Base-by-base conservation (phyloP, 2,113 vertebrate species). In the Campylorhamphus procurvoides region DNA sequence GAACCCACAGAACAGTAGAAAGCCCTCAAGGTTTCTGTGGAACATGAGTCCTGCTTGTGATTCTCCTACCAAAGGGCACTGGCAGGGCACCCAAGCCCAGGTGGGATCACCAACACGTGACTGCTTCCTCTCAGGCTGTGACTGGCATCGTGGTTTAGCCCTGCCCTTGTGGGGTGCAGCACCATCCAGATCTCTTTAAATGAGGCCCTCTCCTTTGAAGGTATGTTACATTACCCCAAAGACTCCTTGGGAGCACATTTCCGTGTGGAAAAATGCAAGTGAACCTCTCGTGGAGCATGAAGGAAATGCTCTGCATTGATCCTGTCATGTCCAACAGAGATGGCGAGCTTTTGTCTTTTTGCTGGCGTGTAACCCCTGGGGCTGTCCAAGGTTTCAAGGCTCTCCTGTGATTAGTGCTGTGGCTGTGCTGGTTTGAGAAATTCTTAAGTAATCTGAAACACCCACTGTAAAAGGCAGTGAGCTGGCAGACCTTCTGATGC, bases 41-140 rank as follows among this genome's bases (percentile, higher is more conserved):
- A 73, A 52, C 22, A 29, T 1, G 1, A 60, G 37, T 18, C 4
- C 4, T 12, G 20, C 22, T 39, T 42, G 29, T 52, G 53, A 16
- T 24, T 50, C 27, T 80, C 67, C 69, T 56, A 7, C 20, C 42
- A 14, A 24, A 64, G 46, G 12, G 44, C 44, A 46, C 39, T 42
- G 68, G 18, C 35, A 58, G 33, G 18, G 25, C 31, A 33, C 4
- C 9, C 6, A 40, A 59, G 53, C 44, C 63, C 16, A 6, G 27
- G 12, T 53, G 40, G 39, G 27, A 2, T 80, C 53, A 47, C 19
- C 24, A 2, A 3, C 0, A 0, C 4, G 1, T 3, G 8, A 17
- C 39, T 62, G 24, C 31, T 63, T 53, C 44, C 16, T 59, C 7
- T 56, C 29, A 14, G 59, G 49, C 37, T 40, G 29, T 29, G 23